These are phyloP conservation scores for Xylocopa sonorina DNA, from an alignment of 1,140 invertebrate genomes.

Conservation along the genomic window DNA sequence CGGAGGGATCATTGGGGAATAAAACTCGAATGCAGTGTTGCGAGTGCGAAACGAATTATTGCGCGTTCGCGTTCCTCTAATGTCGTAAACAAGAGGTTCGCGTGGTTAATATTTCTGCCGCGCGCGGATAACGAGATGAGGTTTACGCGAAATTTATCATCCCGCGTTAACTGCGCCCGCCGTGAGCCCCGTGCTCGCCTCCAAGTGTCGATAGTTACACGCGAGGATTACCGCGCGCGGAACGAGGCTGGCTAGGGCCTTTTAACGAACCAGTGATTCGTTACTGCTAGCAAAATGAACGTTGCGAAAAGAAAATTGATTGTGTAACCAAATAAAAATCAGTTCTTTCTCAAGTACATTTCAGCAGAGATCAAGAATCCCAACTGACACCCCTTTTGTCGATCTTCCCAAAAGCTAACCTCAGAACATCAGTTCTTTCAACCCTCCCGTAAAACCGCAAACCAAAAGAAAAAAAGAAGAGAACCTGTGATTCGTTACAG, in stretches of 20 bases:
- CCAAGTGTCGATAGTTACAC: conserved; percentile 8
- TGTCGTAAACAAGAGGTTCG: conserved; percentile 38
- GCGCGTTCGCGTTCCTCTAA: not conserved
- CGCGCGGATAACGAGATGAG: conserved; percentile 43
- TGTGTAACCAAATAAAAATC: not conserved
- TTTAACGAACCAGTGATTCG: not conserved
- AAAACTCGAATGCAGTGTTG: not conserved
- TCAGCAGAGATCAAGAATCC: no score
- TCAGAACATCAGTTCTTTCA: no score
- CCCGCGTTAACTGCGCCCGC: not conserved
- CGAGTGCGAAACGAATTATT: conserved; percentile 6
- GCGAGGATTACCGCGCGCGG: not conserved
- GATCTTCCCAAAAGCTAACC: no score
- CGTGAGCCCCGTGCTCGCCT: not conserved
- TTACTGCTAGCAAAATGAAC: not conserved
- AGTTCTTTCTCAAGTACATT: no score
- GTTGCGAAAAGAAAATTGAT: not conserved
- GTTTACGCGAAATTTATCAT: conserved; percentile 42
- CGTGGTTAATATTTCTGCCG: conserved; percentile 38
- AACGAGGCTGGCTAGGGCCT: not conserved
- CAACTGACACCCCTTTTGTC: no score
- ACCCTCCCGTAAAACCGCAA: no score
- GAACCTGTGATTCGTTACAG: not conserved
- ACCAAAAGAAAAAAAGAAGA: no score
- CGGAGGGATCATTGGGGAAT: no score